phyloP scores from a whole-genome alignment of 2,113 vertebrate genomes.

The Sminthopsis crassicaudata region DNA sequence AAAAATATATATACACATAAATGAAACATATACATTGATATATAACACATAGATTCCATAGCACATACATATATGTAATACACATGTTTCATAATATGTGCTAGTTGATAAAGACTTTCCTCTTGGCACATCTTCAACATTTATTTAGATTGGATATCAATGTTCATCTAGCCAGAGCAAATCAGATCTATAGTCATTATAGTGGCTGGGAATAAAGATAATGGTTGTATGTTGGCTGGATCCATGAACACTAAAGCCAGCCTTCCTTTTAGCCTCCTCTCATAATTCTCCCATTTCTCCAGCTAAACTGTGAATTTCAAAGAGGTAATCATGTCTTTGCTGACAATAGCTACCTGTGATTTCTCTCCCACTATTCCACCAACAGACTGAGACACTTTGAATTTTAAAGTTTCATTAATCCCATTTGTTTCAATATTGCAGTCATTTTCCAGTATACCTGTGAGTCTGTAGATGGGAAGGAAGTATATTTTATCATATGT shows the following conservation, averaged over 20 bases:
- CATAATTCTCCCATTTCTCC: conserved; percentile 12
- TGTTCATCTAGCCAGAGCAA: conserved; percentile 11
- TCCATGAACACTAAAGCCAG: background rate
- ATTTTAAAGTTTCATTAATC: background rate
- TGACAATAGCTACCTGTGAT: conserved; percentile 54
- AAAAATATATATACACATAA: background rate
- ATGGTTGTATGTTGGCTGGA: background rate
- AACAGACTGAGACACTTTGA: background rate
- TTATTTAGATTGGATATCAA: conserved; percentile 46
- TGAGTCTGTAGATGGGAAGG: background rate
- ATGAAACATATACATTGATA: too few species aligned
- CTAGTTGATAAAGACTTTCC: conserved; percentile 59
- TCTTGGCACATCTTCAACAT: conserved; percentile 55
- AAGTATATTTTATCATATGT: background rate
- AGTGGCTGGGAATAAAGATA: conserved; percentile 45
- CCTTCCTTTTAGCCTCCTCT: background rate
- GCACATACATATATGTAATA: background rate
- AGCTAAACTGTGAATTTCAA: conserved; percentile 59
- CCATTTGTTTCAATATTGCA: background rate
- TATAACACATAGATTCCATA: too few species aligned
- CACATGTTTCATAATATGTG: background rate
- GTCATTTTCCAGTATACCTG: background rate
- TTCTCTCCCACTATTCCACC: conserved; percentile 23
- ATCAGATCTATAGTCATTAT: conserved; percentile 54
- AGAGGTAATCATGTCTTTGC: conserved; percentile 17